Percentiles rank a stretch among this genome's conserved stretches.
These are phyloP conservation scores for Spermophilus dauricus DNA, from an alignment of 2,113 vertebrate genomes.

Conservation along the genomic window DNA sequence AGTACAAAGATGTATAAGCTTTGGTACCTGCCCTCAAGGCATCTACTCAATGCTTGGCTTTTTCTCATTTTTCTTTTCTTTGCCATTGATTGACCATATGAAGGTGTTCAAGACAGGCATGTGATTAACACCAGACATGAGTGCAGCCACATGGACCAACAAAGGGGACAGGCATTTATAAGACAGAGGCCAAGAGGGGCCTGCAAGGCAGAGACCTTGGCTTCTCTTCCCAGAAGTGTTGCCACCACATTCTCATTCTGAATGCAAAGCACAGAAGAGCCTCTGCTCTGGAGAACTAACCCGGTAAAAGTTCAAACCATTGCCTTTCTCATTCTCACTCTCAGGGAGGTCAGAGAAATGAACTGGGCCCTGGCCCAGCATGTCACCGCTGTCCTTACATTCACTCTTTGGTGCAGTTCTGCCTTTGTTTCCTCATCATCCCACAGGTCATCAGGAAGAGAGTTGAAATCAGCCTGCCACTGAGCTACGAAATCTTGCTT, in stretches of 20 bases:
- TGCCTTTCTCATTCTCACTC: not conserved
- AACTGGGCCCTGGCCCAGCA: too few relatives aligned
- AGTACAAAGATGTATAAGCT: not conserved
- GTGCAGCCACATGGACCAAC: not conserved
- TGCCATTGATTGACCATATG: not conserved
- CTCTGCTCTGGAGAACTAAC: not conserved
- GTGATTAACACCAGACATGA: not conserved
- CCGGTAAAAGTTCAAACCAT: not conserved
- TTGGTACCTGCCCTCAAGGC: not conserved
- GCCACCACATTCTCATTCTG: not conserved
- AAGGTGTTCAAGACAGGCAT: not conserved
- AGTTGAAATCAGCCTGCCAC: conserved; percentile 96
- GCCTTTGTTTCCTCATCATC: conserved; percentile 94
- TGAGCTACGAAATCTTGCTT: conserved; percentile 94
- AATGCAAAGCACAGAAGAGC: not conserved
- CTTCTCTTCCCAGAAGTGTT: not conserved
- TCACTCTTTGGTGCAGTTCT: conserved; percentile 94
- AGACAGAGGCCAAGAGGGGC: not conserved
- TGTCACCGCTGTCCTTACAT: conserved; percentile 88
- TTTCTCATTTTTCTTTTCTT: not conserved
- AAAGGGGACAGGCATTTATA: not conserved
- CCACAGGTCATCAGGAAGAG: conserved; percentile 91
- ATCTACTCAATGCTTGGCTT: not conserved
- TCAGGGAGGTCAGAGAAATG: not conserved
- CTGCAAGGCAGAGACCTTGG: not conserved